Conservation (phyloP, 2,888 invertebrate species). For the Cephus nigrinus region DNA sequence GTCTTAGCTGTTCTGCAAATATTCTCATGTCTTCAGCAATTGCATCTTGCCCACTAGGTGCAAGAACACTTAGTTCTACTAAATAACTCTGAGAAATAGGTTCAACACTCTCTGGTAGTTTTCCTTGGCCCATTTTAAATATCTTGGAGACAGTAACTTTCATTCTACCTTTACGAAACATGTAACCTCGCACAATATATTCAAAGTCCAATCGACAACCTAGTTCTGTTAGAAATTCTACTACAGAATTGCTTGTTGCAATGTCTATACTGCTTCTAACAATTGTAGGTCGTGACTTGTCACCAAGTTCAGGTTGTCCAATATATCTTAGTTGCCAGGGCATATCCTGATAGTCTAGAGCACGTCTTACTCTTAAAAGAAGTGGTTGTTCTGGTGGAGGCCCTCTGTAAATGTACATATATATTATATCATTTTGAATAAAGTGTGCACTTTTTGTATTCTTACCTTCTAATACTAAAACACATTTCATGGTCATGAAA, state of each 20-base stretch:
- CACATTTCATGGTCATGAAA: constrained; percentile 96
- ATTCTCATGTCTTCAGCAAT: constrained; percentile 96
- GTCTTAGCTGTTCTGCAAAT: constrained; percentile 94
- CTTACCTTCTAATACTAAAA: constrained; percentile 76
- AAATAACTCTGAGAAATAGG: constrained; percentile 92
- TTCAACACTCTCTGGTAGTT: constrained; percentile 78
- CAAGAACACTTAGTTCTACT: constrained; percentile 91
- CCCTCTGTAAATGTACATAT: constrained; percentile 38
- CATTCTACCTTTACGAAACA: constrained; percentile 97
- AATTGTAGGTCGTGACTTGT: constrained; percentile 89
- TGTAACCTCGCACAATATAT: constrained; percentile 90
- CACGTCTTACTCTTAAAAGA: constrained; percentile 84
- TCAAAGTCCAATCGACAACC: constrained; percentile 94
- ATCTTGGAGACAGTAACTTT: constrained; percentile 96
- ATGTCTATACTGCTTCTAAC: constrained; percentile 94
- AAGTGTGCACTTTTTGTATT: neutral
- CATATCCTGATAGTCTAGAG: constrained; percentile 84
- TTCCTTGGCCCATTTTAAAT: constrained; percentile 84
- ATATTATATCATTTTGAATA: neutral
- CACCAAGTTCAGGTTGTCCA: constrained; percentile 90
- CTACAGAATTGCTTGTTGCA: constrained; percentile 88
- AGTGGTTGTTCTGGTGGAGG: constrained; percentile 69
- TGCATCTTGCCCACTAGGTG: constrained; percentile 92
- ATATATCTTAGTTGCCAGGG: constrained; percentile 93
- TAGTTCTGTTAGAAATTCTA: constrained; percentile 91